Conservation (phyloP, 2,888 invertebrate species). For the Agrilus mali region DNA sequence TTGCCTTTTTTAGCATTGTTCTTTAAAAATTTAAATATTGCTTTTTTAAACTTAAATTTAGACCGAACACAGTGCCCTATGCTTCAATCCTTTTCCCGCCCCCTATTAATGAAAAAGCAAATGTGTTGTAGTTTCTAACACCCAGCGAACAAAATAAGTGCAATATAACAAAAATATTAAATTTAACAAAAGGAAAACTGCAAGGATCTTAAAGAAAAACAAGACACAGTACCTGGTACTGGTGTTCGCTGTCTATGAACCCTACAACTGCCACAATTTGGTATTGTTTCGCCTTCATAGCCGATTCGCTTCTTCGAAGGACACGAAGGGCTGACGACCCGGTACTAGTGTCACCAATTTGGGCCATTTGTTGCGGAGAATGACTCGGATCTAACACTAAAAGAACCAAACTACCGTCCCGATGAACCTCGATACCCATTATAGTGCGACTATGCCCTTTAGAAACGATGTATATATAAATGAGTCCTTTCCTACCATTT, state of each 20-base stretch:
- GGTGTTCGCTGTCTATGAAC: conserved; percentile 54
- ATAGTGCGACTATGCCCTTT: conserved; percentile 81
- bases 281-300: conserved; percentile 75
- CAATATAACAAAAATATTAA: no score
- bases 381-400: conserved; percentile 79
- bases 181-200: no score
- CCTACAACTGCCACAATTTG: conserved; percentile 74
- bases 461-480: conserved; percentile 5
- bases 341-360: conserved; percentile 44
- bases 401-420: conserved; percentile 50
- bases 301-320: conserved; percentile 59
- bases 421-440: conserved; percentile 71
- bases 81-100: no score
- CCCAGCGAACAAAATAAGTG: no score
- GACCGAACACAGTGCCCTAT: no score
- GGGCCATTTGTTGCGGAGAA: conserved; percentile 64
- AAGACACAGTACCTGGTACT: conserved; percentile 51
- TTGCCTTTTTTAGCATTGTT: no score
- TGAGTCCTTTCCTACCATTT: background rate
- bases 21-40: no score
- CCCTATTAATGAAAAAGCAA: no score
- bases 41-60: no score
- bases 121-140: no score
- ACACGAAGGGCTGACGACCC: conserved; percentile 49
- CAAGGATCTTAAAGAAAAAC: background rate